Percentiles rank a stretch among this genome's conserved stretches.
Evolutionary conservation across 1,140 invertebrate species (phyloP).

Genomic region (Drosophila bipectinata): DNA sequence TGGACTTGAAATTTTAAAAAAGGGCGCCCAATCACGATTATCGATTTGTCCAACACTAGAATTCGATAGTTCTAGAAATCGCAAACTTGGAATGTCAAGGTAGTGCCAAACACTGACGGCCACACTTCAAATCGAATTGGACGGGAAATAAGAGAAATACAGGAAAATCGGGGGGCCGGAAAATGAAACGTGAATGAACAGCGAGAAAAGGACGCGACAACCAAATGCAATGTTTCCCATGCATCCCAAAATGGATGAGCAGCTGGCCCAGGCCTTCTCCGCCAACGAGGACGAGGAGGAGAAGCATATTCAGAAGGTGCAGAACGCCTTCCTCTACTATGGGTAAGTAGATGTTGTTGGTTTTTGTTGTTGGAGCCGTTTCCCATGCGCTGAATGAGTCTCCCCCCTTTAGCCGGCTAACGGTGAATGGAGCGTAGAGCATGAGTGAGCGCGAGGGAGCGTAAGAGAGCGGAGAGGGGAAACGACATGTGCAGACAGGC

Average conservation of each 20-base stretch:
- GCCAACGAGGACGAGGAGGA: constrained; percentile 69
- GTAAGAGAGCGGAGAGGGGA: not conserved
- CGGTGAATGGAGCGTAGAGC: not conserved
- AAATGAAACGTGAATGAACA: not conserved
- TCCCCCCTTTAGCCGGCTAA: constrained; percentile 11
- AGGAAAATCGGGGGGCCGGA: not conserved
- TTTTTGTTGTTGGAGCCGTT: constrained; percentile 11
- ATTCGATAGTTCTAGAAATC: not conserved
- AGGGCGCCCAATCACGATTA: not conserved
- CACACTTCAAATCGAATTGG: not conserved
- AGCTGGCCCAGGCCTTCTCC: constrained; percentile 49
- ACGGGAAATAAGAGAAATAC: not conserved
- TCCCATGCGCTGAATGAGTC: constrained; percentile 34
- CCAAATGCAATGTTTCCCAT: constrained; percentile 52
- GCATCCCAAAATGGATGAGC: constrained; percentile 67
- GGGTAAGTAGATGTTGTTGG: constrained; percentile 50
- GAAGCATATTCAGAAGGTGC: constrained; percentile 67
- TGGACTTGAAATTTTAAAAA: not conserved
- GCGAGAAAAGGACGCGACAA: not conserved
- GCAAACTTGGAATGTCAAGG: not conserved
- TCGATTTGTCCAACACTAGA: not conserved
- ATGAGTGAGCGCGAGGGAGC: too few relatives aligned
- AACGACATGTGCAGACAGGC: constrained; percentile 38
- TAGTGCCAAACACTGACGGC: not conserved
- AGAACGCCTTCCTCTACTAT: constrained; percentile 72